Percentiles rank a stretch among this genome's conserved stretches.
These are phyloP conservation scores for Copidosoma floridanum DNA, from an alignment of 1,140 invertebrate genomes.

Conservation along the genomic window DNA sequence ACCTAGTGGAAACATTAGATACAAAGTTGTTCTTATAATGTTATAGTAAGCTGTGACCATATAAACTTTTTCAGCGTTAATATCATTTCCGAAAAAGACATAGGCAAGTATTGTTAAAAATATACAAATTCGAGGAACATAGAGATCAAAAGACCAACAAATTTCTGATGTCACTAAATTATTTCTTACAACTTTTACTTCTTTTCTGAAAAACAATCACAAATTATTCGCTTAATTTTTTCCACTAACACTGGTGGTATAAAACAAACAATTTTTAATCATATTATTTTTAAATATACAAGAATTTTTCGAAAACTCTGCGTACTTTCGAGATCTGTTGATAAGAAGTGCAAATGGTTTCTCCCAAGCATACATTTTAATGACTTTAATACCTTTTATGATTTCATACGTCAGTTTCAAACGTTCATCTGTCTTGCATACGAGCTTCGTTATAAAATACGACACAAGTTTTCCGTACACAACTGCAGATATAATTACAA, in stretches of 20 bases:
- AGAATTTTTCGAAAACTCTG: not conserved
- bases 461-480: conserved; percentile 70
- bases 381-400: conserved; percentile 80
- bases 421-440: conserved; percentile 75
- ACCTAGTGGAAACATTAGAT: conserved; percentile 48
- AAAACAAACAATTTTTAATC: not conserved
- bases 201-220: conserved; percentile 37
- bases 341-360: conserved; percentile 70
- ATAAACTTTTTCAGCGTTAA: conserved; percentile 76
- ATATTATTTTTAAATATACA: not conserved
- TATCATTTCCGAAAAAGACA: conserved; percentile 66
- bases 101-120: conserved; percentile 76
- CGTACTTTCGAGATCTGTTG: conserved; percentile 56
- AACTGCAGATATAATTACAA: too few relatives aligned
- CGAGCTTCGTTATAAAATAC: conserved; percentile 64
- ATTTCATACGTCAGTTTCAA: conserved; percentile 87
- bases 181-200: conserved; percentile 49
- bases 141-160: conserved; percentile 64
- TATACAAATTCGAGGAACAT: conserved; percentile 71
- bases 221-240: too few relatives aligned
- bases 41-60: conserved; percentile 73
- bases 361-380: conserved; percentile 90
- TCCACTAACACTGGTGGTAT: too few relatives aligned
- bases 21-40: conserved; percentile 61
- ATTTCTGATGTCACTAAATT: conserved; percentile 34